These are phyloP conservation scores for Spilogale gracilis DNA, from an alignment of 2,113 vertebrate genomes.

Conservation along the genomic window DNA sequence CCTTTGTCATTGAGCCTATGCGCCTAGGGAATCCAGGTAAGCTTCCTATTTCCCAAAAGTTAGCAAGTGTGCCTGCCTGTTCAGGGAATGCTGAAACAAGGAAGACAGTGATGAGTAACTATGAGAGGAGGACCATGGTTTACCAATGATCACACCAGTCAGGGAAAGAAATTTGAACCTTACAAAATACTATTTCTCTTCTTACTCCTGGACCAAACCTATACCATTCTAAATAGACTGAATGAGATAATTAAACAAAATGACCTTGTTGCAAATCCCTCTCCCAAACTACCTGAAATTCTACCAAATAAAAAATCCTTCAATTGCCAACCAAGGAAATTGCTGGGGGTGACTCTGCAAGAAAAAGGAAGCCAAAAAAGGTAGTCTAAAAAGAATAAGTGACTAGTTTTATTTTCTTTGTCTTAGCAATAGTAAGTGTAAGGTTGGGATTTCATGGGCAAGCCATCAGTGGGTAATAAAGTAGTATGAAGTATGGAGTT, in stretches of 20 bases:
- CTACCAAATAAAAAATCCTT: background rate
- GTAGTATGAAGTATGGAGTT: background rate
- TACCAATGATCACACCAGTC: background rate
- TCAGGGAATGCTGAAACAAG: background rate
- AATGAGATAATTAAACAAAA: background rate
- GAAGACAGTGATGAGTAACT: background rate
- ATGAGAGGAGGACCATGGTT: background rate
- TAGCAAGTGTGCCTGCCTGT: background rate
- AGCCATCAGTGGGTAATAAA: background rate
- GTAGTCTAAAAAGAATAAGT: background rate
- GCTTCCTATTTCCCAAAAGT: background rate
- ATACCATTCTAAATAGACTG: background rate
- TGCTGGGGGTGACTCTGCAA: background rate
- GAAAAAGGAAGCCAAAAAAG: background rate
- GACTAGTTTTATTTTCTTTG: background rate
- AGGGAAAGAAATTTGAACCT: background rate
- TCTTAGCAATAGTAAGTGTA: background rate
- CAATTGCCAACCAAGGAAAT: background rate
- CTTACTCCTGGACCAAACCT: background rate
- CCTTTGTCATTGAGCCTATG: background rate
- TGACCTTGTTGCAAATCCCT: background rate
- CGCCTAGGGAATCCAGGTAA: background rate
- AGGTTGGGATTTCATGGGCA: slow-evolving; percentile 21
- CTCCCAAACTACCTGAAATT: background rate
- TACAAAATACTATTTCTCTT: slow-evolving; percentile 2